phyloP scores from a whole-genome alignment of 2,113 vertebrate genomes.

The Megaceryle torquata region DNA sequence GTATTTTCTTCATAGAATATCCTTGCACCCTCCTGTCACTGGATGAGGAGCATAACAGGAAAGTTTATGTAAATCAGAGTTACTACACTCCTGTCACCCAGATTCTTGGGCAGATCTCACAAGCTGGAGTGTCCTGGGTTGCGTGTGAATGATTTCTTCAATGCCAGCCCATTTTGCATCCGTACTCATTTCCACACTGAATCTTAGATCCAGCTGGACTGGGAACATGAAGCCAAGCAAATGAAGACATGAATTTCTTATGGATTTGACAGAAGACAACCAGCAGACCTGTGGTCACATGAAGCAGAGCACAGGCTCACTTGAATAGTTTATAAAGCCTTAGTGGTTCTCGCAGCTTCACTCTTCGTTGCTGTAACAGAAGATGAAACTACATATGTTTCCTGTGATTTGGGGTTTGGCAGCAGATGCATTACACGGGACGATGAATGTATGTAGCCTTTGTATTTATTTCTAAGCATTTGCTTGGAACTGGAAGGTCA shows the following conservation, averaged over 20 bases:
- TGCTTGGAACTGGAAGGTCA: not conserved
- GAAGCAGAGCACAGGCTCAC: not conserved
- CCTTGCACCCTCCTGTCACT: not conserved
- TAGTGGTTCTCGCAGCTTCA: not conserved
- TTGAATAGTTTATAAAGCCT: not conserved
- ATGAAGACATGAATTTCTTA: not conserved
- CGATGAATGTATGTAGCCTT: not conserved
- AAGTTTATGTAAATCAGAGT: not conserved
- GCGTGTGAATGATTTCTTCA: not conserved
- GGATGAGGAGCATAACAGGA: not conserved
- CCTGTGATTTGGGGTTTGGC: conserved; percentile 24
- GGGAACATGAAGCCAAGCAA: not conserved
- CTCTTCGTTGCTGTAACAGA: not conserved
- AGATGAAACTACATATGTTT: not conserved
- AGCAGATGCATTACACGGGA: not conserved
- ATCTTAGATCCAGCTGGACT: not conserved
- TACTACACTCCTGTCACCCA: not conserved
- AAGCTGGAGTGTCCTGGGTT: not conserved
- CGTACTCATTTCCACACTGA: not conserved
- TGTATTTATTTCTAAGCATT: not conserved
- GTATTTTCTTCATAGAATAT: not conserved
- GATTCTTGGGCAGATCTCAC: not conserved
- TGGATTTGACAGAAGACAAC: not conserved
- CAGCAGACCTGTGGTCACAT: not conserved
- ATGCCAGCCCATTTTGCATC: not conserved